Evolutionary conservation across 2,113 vertebrate species (phyloP).

Genomic region (Polyodon spathula): DNA sequence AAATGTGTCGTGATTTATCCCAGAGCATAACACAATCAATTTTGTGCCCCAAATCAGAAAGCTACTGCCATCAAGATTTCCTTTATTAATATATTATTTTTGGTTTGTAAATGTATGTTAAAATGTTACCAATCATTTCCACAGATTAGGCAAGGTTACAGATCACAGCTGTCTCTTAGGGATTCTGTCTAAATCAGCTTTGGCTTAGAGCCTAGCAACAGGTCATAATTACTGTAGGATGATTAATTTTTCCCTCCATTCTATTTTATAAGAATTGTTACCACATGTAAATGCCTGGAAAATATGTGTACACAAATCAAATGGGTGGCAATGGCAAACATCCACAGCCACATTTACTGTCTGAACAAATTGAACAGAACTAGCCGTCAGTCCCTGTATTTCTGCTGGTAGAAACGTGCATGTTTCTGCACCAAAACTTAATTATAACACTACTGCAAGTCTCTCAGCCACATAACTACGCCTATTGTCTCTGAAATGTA

Average conservation of each 20-base stretch:
- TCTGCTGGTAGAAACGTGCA: conserved; percentile 37
- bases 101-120: conserved; percentile 21
- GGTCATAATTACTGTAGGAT: conserved; percentile 22
- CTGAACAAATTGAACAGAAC: conserved; percentile 35
- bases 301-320: conserved; percentile 28
- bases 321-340: conserved; percentile 25
- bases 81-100: neutral
- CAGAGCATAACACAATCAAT: too few species aligned
- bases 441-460: conserved; percentile 34
- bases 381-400: conserved; percentile 17
- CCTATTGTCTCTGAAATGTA: conserved; percentile 26
- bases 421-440: conserved; percentile 28
- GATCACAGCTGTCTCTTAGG: conserved; percentile 24
- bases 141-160: conserved; percentile 17
- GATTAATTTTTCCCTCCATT: conserved; percentile 32
- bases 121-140: neutral
- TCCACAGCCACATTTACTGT: conserved; percentile 22
- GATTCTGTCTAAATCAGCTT: conserved; percentile 16
- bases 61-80: neutral
- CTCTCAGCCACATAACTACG: conserved; percentile 33
- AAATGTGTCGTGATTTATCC: too few species aligned
- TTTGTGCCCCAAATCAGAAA: too few species aligned
- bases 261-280: conserved; percentile 36
- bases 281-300: conserved; percentile 33
- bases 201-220: conserved; percentile 26